phyloP scores from a whole-genome alignment of 2,888 invertebrate genomes.

The Cryptops parisi region DNA sequence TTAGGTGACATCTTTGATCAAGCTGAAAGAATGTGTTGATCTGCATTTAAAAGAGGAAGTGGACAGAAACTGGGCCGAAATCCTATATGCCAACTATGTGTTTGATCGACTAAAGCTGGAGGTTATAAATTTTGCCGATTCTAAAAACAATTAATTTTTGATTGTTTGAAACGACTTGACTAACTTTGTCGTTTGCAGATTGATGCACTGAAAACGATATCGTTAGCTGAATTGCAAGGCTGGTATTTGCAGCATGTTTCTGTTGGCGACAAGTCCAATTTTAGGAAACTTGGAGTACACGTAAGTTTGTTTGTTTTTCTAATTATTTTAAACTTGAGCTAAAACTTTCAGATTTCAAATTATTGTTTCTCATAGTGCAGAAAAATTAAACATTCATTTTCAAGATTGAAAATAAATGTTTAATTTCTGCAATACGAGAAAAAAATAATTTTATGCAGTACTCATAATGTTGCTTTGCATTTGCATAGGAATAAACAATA shows the following conservation, averaged over 20 bases:
- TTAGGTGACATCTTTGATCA: slow-evolving; percentile 41
- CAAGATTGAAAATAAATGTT: no score
- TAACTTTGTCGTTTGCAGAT: background rate
- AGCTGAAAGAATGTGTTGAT: slow-evolving; percentile 59
- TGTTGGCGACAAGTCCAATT: background rate
- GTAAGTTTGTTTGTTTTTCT: slow-evolving; percentile 3
- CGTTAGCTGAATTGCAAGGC: slow-evolving; percentile 9
- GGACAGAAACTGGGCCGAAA: slow-evolving; percentile 63
- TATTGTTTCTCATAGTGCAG: no score
- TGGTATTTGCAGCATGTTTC: slow-evolving; percentile 10
- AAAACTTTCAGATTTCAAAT: no score
- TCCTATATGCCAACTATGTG: slow-evolving; percentile 51
- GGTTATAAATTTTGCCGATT: slow-evolving; percentile 29
- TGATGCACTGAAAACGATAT: slow-evolving; percentile 6
- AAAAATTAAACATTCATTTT: no score
- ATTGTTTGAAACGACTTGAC: background rate
- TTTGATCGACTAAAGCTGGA: slow-evolving; percentile 61
- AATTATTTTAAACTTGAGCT: background rate
- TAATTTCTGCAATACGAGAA: no score
- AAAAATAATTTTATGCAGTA: no score
- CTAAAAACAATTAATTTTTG: slow-evolving; percentile 1
- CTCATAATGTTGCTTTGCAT: no score
- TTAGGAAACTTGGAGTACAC: slow-evolving; percentile 15
- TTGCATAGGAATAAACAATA: no score
- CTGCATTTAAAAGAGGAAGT: slow-evolving; percentile 62